Evolutionary conservation across 2,113 vertebrate species (phyloP), one percentile per base, ranked within the genome.

Genomic region (Calyptomena viridis): DNA sequence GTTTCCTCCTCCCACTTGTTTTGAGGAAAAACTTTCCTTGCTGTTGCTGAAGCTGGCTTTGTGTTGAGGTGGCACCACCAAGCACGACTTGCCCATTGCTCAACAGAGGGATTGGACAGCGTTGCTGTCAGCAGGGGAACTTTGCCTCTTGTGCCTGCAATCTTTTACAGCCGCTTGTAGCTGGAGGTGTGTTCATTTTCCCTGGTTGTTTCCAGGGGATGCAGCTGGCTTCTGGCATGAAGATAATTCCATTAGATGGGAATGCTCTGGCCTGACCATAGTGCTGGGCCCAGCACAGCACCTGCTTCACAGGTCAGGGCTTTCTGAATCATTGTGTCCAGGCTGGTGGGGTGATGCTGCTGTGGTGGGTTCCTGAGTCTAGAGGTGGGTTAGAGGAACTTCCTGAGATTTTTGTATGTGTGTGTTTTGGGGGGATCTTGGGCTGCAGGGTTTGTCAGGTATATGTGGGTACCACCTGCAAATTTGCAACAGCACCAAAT

Each of bases 391-490:
- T 33, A 28, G 31, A 31, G 62, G 16, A 59, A 6, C 15, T 24
- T 63, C 33, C 13, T 12, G 78, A 8, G 39, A 9, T 25, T 67
- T 86, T 78, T 30, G 14, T 13, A 63, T 27, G 40, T 19, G 8
- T 22, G 28, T 0, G 11, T 24, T 83, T 53, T 20, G 9, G 42
- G 24, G 14, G 31, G 6, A 8, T 7, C 23, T 20, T 1, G 0
- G 6, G 56, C 33, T 63, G 28, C 25, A 2, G 28, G 0, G 6
- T 9, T 83, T 17, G 7, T 31, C 21, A 2, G 23, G 16, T 62
- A 1, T 19, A 49, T 22, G 24, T 6, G n/a, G 4, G 8, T 14
- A 7, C 9, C 28, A 22, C 6, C 30, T 2, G 1, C 30, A 18
- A 30, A 49, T 7, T 17, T 12, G 5, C 28, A 15, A 44, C 83